A percentile compares a stretch with the other conserved stretches of the same genome.
These are phyloP conservation scores for Addax nasomaculatus DNA, from an alignment of 2,113 vertebrate species.

Conservation along the genomic window DNA sequence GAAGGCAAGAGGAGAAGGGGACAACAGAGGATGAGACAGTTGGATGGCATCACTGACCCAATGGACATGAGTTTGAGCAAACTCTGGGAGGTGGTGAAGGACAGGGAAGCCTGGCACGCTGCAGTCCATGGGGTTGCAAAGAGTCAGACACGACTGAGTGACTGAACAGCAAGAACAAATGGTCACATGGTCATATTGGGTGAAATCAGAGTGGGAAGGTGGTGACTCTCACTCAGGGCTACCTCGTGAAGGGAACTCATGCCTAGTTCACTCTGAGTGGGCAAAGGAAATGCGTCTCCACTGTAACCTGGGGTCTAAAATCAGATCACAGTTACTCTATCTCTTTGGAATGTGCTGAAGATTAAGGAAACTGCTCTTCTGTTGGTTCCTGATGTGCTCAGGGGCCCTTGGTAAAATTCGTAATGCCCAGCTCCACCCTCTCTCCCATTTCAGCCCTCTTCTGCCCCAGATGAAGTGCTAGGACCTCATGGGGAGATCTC, in stretches of 20 bases:
- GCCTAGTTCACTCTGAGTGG: background rate
- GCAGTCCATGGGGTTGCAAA: background rate
- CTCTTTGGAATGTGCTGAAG: background rate
- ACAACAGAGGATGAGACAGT: background rate
- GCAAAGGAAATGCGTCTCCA: background rate
- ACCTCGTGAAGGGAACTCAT: background rate
- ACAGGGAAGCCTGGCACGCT: background rate
- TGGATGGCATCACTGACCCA: background rate
- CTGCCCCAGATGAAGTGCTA: conserved; percentile 22
- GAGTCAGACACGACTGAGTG: background rate
- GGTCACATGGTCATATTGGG: background rate
- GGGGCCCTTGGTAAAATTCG: background rate
- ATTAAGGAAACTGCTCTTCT: conserved; percentile 30
- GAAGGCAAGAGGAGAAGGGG: background rate
- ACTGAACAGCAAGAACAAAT: background rate
- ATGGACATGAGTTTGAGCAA: background rate
- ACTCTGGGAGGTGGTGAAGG: background rate
- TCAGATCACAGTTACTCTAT: background rate
- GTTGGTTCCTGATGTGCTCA: background rate
- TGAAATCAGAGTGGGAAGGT: background rate
- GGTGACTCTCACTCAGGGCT: background rate
- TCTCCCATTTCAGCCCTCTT: background rate
- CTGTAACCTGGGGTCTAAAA: background rate
- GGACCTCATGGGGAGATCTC: background rate
- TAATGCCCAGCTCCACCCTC: background rate